phyloP scores from a whole-genome alignment of 1,140 invertebrate genomes.

The Formica selysi region DNA sequence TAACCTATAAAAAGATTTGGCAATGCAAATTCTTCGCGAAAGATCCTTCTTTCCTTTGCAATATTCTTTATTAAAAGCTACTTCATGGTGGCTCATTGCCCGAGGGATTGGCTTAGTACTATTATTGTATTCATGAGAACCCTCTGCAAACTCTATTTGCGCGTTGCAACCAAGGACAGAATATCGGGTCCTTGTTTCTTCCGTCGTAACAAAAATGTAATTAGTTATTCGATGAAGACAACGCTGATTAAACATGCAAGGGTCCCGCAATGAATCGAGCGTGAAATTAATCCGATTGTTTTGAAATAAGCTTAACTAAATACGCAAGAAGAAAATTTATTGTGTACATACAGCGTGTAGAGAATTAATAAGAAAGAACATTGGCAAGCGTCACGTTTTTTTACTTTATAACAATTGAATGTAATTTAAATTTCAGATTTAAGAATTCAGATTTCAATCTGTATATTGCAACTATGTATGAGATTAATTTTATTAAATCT shows the following conservation, averaged over 20 bases:
- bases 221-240: constrained; percentile 75
- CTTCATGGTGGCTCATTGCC: constrained; percentile 47
- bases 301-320: constrained; percentile 60
- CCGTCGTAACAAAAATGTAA: constrained; percentile 78
- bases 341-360: neutral
- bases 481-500: neutral
- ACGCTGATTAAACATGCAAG: constrained; percentile 76
- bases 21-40: constrained; percentile 49
- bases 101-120: constrained; percentile 66
- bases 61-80: constrained; percentile 71
- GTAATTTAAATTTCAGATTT: neutral
- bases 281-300: constrained; percentile 79
- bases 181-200: constrained; percentile 48
- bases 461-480: neutral
- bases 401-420: no score
- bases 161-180: constrained; percentile 35
- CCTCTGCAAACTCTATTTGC: constrained; percentile 65
- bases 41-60: constrained; percentile 34
- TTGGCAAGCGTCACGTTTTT: no score
- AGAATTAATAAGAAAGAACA: neutral
- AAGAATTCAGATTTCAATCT: neutral
- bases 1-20: constrained; percentile 49
- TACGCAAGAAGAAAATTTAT: neutral
- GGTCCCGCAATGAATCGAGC: constrained; percentile 72
- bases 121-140: constrained; percentile 82